Evolutionary conservation across 1,140 invertebrate species (phyloP).

Genomic region (Drosophila quadrilineata): DNA sequence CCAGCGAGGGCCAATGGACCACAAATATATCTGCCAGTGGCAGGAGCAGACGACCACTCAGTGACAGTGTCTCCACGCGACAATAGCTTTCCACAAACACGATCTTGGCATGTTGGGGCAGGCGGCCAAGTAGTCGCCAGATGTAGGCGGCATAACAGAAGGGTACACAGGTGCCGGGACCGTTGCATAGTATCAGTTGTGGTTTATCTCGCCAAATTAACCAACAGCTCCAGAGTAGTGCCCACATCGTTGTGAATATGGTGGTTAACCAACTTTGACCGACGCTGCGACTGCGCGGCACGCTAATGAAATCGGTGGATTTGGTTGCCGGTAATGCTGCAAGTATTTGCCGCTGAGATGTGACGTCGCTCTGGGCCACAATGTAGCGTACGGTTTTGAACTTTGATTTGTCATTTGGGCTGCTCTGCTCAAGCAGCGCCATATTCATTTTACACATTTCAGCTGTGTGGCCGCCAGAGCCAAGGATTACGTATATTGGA

Average conservation of each 20-base stretch:
- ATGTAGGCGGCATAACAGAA: conserved; percentile 89
- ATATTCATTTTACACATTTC: conserved; percentile 91
- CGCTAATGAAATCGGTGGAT: conserved; percentile 78
- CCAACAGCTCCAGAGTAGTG: conserved; percentile 86
- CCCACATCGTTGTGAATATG: conserved; percentile 88
- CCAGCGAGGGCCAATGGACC: conserved; percentile 93
- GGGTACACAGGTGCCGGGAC: conserved; percentile 97
- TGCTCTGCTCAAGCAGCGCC: conserved; percentile 80
- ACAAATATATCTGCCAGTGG: conserved; percentile 92
- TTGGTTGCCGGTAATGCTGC: conserved; percentile 82
- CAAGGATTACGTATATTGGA: conserved; percentile 83
- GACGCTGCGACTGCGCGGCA: conserved; percentile 93
- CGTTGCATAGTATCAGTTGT: conserved; percentile 93
- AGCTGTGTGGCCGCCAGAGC: conserved; percentile 91
- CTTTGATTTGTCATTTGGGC: conserved; percentile 83
- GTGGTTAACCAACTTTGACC: conserved; percentile 92
- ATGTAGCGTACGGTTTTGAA: conserved; percentile 85
- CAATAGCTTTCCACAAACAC: conserved; percentile 98
- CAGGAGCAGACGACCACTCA: conserved; percentile 93
- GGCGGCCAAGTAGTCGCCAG: conserved; percentile 85
- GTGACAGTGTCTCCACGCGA: conserved; percentile 92
- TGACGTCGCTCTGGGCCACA: conserved; percentile 89
- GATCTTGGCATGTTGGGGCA: conserved; percentile 85
- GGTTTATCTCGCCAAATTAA: conserved; percentile 88
- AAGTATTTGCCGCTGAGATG: conserved; percentile 83